Conservation (phyloP, 2,888 invertebrate genomes). For the Yponomeuta malinellus region DNA sequence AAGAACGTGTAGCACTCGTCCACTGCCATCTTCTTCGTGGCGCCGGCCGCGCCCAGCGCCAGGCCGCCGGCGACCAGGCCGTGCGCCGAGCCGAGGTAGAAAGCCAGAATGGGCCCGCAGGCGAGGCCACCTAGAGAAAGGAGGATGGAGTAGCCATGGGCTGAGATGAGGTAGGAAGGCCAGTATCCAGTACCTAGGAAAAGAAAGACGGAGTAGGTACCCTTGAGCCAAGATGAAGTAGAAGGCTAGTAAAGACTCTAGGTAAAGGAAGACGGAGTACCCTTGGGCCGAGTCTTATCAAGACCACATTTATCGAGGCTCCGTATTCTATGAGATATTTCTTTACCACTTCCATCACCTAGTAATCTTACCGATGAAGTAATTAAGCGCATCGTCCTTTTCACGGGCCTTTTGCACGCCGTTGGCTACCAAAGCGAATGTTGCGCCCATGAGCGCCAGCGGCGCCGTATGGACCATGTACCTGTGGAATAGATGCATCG, state of each 20-base stretch:
- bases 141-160: not conserved
- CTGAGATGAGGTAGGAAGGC: too few species aligned
- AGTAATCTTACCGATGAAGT: constrained; percentile 44
- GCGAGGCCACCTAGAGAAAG: constrained; percentile 47
- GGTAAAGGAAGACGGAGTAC: too few species aligned
- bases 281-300: too few species aligned
- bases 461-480: constrained; percentile 48
- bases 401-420: constrained; percentile 31
- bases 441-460: constrained; percentile 53
- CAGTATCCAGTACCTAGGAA: too few species aligned
- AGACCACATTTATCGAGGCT: too few species aligned
- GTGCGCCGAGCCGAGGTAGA: constrained; percentile 45
- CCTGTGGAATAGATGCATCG: constrained; percentile 27
- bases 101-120: constrained; percentile 50
- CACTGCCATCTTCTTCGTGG: constrained; percentile 48
- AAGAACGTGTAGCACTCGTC: constrained; percentile 30
- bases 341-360: too few species aligned
- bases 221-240: too few species aligned
- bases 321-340: too few species aligned
- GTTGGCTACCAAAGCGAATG: constrained; percentile 51
- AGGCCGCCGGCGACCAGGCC: constrained; percentile 46
- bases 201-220: too few species aligned
- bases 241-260: too few species aligned
- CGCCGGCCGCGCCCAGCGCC: constrained; percentile 37
- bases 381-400: constrained; percentile 47